Conservation (phyloP, 1,140 invertebrate species). For the Metopolophium dirhodum region DNA sequence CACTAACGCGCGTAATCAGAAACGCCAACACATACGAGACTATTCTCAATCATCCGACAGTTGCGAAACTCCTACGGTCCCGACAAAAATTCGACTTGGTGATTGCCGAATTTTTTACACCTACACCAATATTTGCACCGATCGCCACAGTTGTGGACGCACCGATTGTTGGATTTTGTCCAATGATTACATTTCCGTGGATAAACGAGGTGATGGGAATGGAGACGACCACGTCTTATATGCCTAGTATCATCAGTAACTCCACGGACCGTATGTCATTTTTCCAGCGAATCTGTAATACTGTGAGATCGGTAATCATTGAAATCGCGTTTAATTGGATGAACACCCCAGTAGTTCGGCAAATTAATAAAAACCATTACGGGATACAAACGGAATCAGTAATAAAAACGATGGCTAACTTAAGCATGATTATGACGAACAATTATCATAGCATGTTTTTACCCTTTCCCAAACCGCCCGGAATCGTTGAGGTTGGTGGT, state of each 20-base stretch:
- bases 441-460: slow-evolving; percentile 69
- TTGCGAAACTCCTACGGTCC: background rate
- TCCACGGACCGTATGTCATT: background rate
- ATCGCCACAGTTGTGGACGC: background rate
- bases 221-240: background rate
- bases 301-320: background rate
- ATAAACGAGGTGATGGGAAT: background rate
- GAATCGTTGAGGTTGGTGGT: slow-evolving; percentile 73
- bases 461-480: slow-evolving; percentile 68
- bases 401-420: slow-evolving; percentile 63
- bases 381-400: background rate
- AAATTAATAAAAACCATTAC: background rate
- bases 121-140: background rate
- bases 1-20: background rate
- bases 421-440: slow-evolving; percentile 70
- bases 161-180: slow-evolving; percentile 14
- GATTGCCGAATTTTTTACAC: background rate
- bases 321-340: background rate
- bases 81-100: slow-evolving; percentile 40
- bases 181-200: slow-evolving; percentile 26
- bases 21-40: background rate
- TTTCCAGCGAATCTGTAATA: background rate
- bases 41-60: background rate
- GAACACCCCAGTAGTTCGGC: background rate
- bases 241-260: background rate